phyloP scores from a whole-genome alignment of 2,113 vertebrate species.

The Cottus gobio region DNA sequence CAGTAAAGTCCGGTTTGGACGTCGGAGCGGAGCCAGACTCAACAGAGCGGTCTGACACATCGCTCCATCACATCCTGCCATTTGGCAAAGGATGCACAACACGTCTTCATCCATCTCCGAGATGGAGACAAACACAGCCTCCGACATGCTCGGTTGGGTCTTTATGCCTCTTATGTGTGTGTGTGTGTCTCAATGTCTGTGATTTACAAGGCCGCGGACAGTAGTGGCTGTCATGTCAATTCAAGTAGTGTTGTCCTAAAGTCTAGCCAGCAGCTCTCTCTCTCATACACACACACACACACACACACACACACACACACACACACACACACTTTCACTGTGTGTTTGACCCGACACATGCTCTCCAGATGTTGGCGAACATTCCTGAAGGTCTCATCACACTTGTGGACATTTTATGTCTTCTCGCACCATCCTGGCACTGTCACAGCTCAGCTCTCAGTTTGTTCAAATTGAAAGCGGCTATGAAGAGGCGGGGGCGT shows the following conservation, averaged over 20 bases:
- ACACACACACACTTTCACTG: not conserved
- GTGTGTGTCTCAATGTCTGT: conserved; percentile 33
- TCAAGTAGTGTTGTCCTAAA: conserved; percentile 68
- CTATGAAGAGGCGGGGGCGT: conserved; percentile 7
- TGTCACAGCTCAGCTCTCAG: conserved; percentile 33
- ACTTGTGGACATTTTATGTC: conserved; percentile 55
- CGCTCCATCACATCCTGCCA: conserved; percentile 27
- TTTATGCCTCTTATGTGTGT: conserved; percentile 10
- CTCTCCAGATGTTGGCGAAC: conserved; percentile 71
- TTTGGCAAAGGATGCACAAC: conserved; percentile 38
- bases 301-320: conserved; percentile 1
- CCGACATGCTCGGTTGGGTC: conserved; percentile 21
- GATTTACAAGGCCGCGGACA: conserved; percentile 66
- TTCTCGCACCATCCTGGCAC: conserved; percentile 52
- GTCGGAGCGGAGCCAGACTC: conserved; percentile 36
- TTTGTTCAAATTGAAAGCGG: conserved; percentile 42
- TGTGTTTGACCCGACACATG: conserved; percentile 66
- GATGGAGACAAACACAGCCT: conserved; percentile 48
- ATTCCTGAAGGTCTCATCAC: conserved; percentile 76
- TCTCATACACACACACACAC: conserved; percentile 1
- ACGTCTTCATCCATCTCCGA: conserved; percentile 23
- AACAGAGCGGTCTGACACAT: conserved; percentile 32
- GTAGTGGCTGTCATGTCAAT: conserved; percentile 58
- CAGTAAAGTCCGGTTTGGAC: not conserved
- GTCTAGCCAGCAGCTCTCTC: conserved; percentile 60